phyloP scores from a whole-genome alignment of 2,888 invertebrate species.

The Luperina testacea region DNA sequence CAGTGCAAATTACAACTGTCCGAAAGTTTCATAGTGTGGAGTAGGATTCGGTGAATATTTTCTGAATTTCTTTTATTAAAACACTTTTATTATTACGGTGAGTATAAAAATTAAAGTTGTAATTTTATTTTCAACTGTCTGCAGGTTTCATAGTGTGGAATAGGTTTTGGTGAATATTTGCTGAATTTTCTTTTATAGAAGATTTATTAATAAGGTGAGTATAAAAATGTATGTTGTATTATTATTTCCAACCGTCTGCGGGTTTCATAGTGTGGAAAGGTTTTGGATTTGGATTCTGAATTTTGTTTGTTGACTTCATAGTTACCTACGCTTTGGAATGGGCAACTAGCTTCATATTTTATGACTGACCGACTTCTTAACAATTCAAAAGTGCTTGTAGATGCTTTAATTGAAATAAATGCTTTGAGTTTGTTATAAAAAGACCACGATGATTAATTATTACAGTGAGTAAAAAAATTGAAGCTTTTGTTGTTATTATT shows the following conservation, averaged over 20 bases:
- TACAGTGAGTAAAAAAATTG: background rate
- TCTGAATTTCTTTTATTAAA: background rate
- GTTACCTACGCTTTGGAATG: no score
- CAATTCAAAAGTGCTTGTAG: no score
- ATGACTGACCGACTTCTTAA: no score
- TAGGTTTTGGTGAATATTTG: slow-evolving; percentile 3
- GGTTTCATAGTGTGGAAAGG: slow-evolving; percentile 17
- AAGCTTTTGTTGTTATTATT: background rate
- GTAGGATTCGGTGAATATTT: slow-evolving; percentile 11
- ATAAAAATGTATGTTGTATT: no score
- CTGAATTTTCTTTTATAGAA: background rate
- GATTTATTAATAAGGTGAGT: background rate
- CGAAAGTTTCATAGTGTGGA: slow-evolving; percentile 50
- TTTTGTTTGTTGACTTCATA: no score
- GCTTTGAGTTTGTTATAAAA: background rate
- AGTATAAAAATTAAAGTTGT: background rate
- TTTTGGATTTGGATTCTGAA: background rate
- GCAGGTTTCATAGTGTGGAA: slow-evolving; percentile 44
- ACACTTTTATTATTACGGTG: no score
- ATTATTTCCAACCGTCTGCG: slow-evolving; percentile 30
- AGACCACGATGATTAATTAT: no score
- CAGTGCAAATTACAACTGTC: slow-evolving; percentile 64
- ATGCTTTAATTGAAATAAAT: no score
- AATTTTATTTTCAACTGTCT: slow-evolving; percentile 28
- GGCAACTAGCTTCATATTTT: no score